phyloP scores from a whole-genome alignment of 2,888 invertebrate genomes.

The Antheraea yamamai region DNA sequence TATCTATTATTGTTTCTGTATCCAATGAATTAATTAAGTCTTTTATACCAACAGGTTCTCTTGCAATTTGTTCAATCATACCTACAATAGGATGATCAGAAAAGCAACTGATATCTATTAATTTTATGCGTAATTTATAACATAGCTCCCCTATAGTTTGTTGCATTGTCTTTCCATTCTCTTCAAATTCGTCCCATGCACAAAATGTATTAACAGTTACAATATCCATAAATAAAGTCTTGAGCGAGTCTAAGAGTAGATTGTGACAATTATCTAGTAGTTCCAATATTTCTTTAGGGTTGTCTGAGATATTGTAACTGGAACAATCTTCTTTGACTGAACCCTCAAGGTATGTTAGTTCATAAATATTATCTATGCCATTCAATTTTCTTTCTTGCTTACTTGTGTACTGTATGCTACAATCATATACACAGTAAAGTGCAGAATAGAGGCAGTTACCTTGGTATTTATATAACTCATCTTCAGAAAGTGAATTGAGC shows the following conservation, averaged over 20 bases:
- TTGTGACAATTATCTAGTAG: conserved; percentile 53
- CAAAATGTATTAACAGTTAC: conserved; percentile 71
- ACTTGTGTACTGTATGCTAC: conserved; percentile 45
- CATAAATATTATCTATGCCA: conserved; percentile 50
- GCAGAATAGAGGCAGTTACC: conserved; percentile 54
- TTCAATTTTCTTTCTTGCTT: conserved; percentile 42
- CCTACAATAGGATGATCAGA: conserved; percentile 58
- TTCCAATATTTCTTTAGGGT: conserved; percentile 47
- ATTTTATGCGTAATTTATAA: conserved; percentile 50
- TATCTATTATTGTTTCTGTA: conserved; percentile 49
- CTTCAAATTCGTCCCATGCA: conserved; percentile 73
- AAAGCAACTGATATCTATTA: conserved; percentile 41
- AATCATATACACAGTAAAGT: conserved; percentile 47
- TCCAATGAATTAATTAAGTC: conserved; percentile 58
- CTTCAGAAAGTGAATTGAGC: conserved; percentile 49
- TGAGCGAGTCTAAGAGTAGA: conserved; percentile 56
- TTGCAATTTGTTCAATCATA: conserved; percentile 64
- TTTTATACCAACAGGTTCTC: conserved; percentile 57
- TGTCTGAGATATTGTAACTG: conserved; percentile 45
- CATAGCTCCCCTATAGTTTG: conserved; percentile 64
- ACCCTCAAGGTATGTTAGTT: conserved; percentile 51
- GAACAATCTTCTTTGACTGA: conserved; percentile 35
- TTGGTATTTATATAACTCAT: conserved; percentile 58
- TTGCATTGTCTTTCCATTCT: conserved; percentile 62
- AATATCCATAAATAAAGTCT: conserved; percentile 60